These are phyloP conservation scores for Drosophila orena DNA, from an alignment of 1,140 invertebrate genomes.

Conservation along the genomic window DNA sequence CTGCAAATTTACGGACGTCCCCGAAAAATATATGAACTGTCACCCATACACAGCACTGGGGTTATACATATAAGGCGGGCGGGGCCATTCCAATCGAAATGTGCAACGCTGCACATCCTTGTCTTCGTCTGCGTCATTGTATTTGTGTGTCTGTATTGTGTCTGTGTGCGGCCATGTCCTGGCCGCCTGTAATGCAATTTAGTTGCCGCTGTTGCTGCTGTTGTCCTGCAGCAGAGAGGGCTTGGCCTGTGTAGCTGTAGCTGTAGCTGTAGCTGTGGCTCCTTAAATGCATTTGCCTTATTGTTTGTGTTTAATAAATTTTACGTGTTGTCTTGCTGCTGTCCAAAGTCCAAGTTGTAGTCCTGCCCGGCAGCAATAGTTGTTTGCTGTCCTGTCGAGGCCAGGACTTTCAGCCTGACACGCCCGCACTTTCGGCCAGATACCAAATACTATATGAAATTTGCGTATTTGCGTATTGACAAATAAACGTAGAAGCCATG, in stretches of 20 bases:
- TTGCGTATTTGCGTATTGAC: conserved; percentile 82
- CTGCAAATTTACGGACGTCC: conserved; percentile 61
- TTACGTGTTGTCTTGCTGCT: conserved; percentile 67
- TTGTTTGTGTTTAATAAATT: conserved; percentile 84
- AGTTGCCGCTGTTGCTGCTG: conserved; percentile 69
- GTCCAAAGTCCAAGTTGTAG: conserved; percentile 1
- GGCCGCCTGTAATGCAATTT: conserved; percentile 76
- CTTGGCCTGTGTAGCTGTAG: conserved; percentile 32
- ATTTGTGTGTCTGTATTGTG: not conserved
- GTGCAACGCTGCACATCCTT: conserved; percentile 78
- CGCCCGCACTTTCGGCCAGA: conserved; percentile 42
- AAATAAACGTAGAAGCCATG: conserved; percentile 79
- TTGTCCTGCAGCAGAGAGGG: conserved; percentile 16
- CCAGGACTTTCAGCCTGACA: conserved; percentile 55
- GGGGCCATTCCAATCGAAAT: conserved; percentile 72
- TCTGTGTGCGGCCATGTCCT: conserved; percentile 1
- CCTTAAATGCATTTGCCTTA: conserved; percentile 81
- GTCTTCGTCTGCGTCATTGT: conserved; percentile 41
- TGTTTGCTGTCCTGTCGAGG: conserved; percentile 71
- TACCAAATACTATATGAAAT: conserved; percentile 79
- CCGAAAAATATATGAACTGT: conserved; percentile 63
- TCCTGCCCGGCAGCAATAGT: conserved; percentile 71
- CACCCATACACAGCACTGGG: conserved; percentile 10
- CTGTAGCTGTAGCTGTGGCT: conserved; percentile 29
- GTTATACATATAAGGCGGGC: conserved; percentile 30